These are phyloP conservation scores for Dinoponera quadriceps DNA, from an alignment of 1,140 invertebrate species.

Conservation along the genomic window DNA sequence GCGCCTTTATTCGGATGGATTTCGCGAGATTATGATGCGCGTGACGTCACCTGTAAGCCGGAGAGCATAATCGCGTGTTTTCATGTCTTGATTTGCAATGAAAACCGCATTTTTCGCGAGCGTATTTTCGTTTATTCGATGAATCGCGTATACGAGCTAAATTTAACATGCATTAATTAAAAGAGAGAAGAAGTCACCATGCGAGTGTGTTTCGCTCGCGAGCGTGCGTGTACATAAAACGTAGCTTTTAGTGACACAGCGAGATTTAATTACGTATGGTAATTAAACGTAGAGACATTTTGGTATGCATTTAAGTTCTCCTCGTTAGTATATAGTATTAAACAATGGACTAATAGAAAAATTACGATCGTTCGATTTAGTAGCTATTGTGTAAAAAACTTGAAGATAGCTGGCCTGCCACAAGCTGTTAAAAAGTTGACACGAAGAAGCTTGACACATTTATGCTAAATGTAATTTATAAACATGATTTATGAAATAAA, in stretches of 20 bases:
- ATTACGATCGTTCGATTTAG: no score
- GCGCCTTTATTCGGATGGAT: background rate
- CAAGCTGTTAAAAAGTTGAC: no score
- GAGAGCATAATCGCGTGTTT: background rate
- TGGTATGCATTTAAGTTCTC: no score
- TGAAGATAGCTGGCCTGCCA: no score
- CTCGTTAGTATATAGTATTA: no score
- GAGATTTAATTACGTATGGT: no score
- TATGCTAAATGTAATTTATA: no score
- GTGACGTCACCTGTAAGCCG: background rate
- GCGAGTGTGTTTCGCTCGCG: background rate
- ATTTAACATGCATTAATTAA: slow-evolving; percentile 45
- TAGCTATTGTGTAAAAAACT: no score
- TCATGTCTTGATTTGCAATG: background rate
- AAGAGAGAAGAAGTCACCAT: background rate
- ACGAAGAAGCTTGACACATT: no score
- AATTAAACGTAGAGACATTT: slow-evolving; percentile 4
- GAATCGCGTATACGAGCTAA: background rate
- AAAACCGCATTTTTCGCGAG: slow-evolving; percentile 5
- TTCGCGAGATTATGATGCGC: slow-evolving; percentile 13
- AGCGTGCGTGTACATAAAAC: background rate
- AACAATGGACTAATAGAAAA: no score
- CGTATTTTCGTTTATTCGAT: slow-evolving; percentile 18
- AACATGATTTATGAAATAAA: no score
- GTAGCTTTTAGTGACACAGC: slow-evolving; percentile 1